These are phyloP conservation scores for Leptinotarsa lineolata DNA, from an alignment of 1,140 invertebrate species.

Conservation along the genomic window DNA sequence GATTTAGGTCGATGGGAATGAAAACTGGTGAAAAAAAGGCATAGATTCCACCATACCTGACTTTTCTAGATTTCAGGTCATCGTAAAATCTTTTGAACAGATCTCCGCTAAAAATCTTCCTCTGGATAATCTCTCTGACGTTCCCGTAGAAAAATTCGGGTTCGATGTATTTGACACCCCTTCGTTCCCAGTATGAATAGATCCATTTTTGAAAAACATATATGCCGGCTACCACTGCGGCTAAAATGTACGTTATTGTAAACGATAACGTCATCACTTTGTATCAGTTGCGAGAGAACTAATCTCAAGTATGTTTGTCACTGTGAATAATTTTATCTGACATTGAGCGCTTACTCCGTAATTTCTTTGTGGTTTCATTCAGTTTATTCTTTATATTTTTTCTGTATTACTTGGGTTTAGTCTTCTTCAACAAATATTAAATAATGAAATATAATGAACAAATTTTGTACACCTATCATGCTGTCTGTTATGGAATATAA, in stretches of 20 bases:
- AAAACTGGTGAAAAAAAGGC: constrained; percentile 31
- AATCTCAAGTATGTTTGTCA: neutral
- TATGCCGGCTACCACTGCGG: neutral
- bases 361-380: neutral
- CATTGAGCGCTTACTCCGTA: neutral
- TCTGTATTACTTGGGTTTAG: neutral
- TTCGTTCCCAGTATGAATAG: constrained; percentile 54
- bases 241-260: neutral
- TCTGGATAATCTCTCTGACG: constrained; percentile 30
- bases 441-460: too few species aligned
- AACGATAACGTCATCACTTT: constrained; percentile 59
- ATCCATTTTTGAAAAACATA: constrained; percentile 41
- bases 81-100: constrained; percentile 41
- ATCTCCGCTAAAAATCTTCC: neutral
- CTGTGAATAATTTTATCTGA: neutral
- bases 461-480: too few species aligned
- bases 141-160: constrained; percentile 51
- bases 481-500: too few species aligned
- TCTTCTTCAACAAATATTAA: too few species aligned
- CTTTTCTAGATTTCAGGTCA: constrained; percentile 41
- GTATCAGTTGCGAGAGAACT: constrained; percentile 27
- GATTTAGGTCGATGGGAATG: constrained; percentile 55
- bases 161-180: constrained; percentile 52
- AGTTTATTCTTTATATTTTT: neutral
- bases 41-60: constrained; percentile 33